These are phyloP conservation scores for Habrosyne pyritoides DNA, from an alignment of 2,888 invertebrate species.

Conservation along the genomic window DNA sequence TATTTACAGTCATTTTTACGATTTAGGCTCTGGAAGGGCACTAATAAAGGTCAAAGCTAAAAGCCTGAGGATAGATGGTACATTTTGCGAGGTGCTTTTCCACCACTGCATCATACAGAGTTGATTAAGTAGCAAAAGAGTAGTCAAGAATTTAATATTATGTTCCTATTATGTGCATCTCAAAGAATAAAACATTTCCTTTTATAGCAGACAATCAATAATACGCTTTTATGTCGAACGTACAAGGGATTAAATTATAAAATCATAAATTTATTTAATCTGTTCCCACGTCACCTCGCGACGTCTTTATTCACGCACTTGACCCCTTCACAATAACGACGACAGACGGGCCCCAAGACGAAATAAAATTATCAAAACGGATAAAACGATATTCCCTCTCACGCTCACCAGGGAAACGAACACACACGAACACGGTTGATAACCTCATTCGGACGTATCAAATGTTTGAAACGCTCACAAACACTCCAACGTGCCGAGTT, in stretches of 20 bases:
- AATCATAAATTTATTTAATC: conserved; percentile 60
- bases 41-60: no score
- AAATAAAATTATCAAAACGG: conserved; percentile 67
- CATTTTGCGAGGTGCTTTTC: no score
- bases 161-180: no score
- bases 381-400: conserved; percentile 60
- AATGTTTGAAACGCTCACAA: conserved; percentile 52
- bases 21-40: no score
- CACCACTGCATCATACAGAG: no score
- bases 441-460: conserved; percentile 70
- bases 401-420: conserved; percentile 36
- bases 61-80: no score
- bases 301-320: conserved; percentile 74
- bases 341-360: conserved; percentile 49
- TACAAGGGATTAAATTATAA: conserved; percentile 36
- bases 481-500: conserved; percentile 15
- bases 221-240: not conserved
- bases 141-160: no score
- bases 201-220: conserved; percentile 1
- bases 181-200: not conserved
- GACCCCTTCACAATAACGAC: conserved; percentile 72
- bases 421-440: conserved; percentile 47
- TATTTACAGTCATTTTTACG: no score
- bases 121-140: not conserved
- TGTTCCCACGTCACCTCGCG: conserved; percentile 71